These are phyloP conservation scores for Nixonia krombeini DNA, from an alignment of 1,140 invertebrate genomes.

Conservation along the genomic window DNA sequence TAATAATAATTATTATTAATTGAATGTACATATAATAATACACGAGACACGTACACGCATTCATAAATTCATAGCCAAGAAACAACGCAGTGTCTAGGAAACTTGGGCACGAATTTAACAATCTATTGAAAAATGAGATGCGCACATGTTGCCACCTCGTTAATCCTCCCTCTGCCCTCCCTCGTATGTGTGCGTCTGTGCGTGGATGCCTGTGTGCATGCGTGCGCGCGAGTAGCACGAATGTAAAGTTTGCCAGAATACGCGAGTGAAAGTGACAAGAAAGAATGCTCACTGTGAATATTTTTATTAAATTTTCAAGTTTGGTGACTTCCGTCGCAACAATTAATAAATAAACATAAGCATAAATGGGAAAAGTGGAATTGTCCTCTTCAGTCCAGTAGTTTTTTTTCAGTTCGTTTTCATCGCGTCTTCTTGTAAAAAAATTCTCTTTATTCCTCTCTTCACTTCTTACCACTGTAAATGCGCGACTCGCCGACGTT, in stretches of 20 bases:
- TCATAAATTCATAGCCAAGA: conserved; percentile 53
- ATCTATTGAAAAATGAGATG: neutral
- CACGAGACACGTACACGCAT: conserved; percentile 47
- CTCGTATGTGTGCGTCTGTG: neutral
- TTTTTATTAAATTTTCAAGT: conserved; percentile 74
- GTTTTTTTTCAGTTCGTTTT: conserved; percentile 1
- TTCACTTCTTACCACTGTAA: too few species aligned
- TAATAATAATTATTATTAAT: conserved; percentile 71
- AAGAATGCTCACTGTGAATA: conserved; percentile 72
- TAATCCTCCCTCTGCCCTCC: conserved; percentile 22
- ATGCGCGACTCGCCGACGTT: neutral
- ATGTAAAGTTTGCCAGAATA: conserved; percentile 51
- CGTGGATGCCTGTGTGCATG: neutral
- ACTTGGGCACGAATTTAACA: conserved; percentile 32
- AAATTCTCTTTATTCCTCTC: too few species aligned
- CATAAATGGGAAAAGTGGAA: conserved; percentile 59
- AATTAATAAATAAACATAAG: conserved; percentile 73
- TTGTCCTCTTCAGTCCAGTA: conserved; percentile 15
- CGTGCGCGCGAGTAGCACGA: conserved; percentile 17
- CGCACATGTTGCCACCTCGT: conserved; percentile 2
- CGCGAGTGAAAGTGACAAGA: conserved; percentile 56
- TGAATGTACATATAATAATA: conserved; percentile 70
- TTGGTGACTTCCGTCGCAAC: conserved; percentile 72
- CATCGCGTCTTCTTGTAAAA: neutral
- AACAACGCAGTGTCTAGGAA: conserved; percentile 44